Evolutionary conservation across 2,113 vertebrate species (phyloP), one percentile per base, ranked within the genome.

Genomic region (Cololabis saira): DNA sequence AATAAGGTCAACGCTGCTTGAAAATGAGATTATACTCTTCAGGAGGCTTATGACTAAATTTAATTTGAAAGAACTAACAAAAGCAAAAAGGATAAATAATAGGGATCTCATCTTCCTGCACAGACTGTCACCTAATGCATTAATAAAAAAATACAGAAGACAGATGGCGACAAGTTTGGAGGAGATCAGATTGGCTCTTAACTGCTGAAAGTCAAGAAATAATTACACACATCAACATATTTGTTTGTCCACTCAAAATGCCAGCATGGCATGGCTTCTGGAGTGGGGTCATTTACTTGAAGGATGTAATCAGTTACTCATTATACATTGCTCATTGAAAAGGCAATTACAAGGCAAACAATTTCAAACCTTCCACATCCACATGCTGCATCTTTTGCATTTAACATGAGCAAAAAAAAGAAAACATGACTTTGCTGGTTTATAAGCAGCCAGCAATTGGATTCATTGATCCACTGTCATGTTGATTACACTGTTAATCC

Each of bases 401-500:
- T 48, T 6, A 48, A 57, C 14, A 12, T 17, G 2, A 44, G 58
- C n/a, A 5, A 19, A 49, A 49, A n/a, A 49, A 0, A 19, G 27
- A 67, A 63, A 68, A 63, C 16, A 57, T 49, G 11, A 41, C n/a
- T 4, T 18, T 42, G 51, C 15, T 6, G 37, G 17, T 73, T 50
- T 48, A 72, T 21, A 61, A 61, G 44, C n/a, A 18, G 24, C 2
- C 45, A 3, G 51, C 30, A 57, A 30, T 15, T 22, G 44, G 30
- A n/a, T 56, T 67, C 62, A 60, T 50, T 22, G 62, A 81, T 44
- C 42, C 8, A 8, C 2, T 44, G 27, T 37, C n/a, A 17, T 55
- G 72, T 50, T 5, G 3, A 27, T 30, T 11, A n/a, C 7, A 41
- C 17, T 50, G 47, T 68, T 71, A 63, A 59, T 64, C 18, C 49